phyloP scores from a whole-genome alignment of 2,113 vertebrate species.

The Galbula dea region DNA sequence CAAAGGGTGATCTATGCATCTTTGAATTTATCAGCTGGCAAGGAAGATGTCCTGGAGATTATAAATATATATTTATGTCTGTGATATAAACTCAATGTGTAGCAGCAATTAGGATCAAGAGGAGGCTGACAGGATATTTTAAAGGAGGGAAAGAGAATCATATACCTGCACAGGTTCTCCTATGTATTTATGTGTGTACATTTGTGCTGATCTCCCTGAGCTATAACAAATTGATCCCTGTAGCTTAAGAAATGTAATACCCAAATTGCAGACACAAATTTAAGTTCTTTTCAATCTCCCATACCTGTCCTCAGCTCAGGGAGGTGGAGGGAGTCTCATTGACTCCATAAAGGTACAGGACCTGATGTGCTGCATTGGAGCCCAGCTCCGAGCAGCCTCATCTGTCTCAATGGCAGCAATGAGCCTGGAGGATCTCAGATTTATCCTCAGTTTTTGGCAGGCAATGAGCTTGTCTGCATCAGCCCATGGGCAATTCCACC shows the following conservation, averaged over 20 bases:
- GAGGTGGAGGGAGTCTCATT: not conserved
- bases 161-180: not conserved
- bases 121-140: not conserved
- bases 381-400: not conserved
- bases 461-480: not conserved
- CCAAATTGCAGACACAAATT: slow-evolving; percentile 39
- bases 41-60: not conserved
- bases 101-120: not conserved
- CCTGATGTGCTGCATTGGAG: not conserved
- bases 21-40: not conserved
- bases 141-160: not conserved
- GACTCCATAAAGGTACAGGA: slow-evolving; percentile 4
- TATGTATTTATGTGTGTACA: slow-evolving; percentile 23
- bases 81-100: not conserved
- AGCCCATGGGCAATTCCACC: not conserved
- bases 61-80: not conserved
- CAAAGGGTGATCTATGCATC: not conserved
- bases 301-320: not conserved
- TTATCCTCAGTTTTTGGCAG: not conserved
- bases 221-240: slow-evolving; percentile 28
- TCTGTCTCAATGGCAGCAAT: not conserved
- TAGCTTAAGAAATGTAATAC: not conserved
- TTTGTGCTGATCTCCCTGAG: not conserved
- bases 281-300: slow-evolving; percentile 21
- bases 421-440: not conserved